Conservation (phyloP, 2,888 invertebrate genomes). For the Drosophila formosana region DNA sequence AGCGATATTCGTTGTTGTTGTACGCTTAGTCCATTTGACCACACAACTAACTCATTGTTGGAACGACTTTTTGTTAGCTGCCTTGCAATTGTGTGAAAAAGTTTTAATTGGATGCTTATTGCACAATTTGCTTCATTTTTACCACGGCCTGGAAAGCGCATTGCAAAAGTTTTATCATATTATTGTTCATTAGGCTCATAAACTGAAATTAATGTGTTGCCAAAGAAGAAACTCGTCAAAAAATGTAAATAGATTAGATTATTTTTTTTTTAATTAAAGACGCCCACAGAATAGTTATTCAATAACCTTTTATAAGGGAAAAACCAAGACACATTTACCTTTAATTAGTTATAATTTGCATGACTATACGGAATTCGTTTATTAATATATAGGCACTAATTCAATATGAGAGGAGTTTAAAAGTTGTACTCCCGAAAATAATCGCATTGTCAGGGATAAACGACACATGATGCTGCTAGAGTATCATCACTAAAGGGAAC, state of each 20-base stretch:
- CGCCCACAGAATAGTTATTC: neutral
- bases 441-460: constrained; percentile 53
- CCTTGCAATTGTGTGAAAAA: constrained; percentile 65
- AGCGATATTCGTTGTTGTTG: constrained; percentile 3
- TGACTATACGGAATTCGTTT: neutral
- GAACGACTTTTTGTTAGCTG: constrained; percentile 49
- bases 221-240: constrained; percentile 3
- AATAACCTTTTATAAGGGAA: neutral
- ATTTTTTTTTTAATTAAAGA: neutral
- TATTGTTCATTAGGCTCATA: constrained; percentile 31
- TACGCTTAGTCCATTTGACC: constrained; percentile 30
- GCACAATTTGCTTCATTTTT: constrained; percentile 66
- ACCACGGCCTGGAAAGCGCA: constrained; percentile 5
- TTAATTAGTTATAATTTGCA: neutral
- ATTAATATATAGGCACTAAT: neutral
- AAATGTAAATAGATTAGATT: constrained; percentile 3
- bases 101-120: constrained; percentile 78
- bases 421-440: constrained; percentile 28
- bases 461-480: constrained; percentile 17
- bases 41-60: constrained; percentile 53
- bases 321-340: neutral
- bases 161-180: constrained; percentile 26
- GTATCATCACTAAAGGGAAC: neutral
- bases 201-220: constrained; percentile 13
- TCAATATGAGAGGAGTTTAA: neutral